These are phyloP conservation scores for Mystacides longicornis DNA, from an alignment of 2,888 invertebrate genomes.

Conservation along the genomic window DNA sequence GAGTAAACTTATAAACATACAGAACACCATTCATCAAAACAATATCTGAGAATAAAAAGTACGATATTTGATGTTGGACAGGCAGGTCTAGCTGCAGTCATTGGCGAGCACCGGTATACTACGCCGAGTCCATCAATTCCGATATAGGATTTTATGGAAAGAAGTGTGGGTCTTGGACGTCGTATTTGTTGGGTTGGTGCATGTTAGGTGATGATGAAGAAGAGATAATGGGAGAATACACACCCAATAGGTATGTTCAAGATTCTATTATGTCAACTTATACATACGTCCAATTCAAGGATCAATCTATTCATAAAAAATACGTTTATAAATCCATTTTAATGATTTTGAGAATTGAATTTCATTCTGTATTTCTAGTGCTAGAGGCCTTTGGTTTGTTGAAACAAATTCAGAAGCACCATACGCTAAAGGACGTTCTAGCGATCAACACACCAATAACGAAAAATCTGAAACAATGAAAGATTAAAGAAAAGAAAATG, in stretches of 20 bases:
- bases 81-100: conserved; percentile 54
- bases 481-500: background rate
- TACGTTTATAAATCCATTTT: too few relatives aligned
- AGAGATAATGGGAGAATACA: conserved; percentile 47
- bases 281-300: too few relatives aligned
- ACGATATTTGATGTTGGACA: too few relatives aligned
- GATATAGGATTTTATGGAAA: conserved; percentile 49
- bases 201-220: conserved; percentile 23
- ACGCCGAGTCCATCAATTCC: conserved; percentile 50
- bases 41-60: too few relatives aligned
- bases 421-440: conserved; percentile 6
- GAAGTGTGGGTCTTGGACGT: conserved; percentile 47
- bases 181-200: conserved; percentile 47
- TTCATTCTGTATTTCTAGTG: conserved; percentile 2
- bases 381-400: conserved; percentile 9
- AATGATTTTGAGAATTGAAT: too few relatives aligned
- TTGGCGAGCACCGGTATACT: conserved; percentile 50
- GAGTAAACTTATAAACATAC: background rate
- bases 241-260: conserved; percentile 28
- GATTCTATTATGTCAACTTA: too few relatives aligned
- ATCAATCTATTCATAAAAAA: too few relatives aligned
- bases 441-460: background rate
- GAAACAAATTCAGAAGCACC: conserved; percentile 7
- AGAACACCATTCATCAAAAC: background rate
- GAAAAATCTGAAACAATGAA: background rate